Percentiles rank a stretch among this genome's conserved stretches.
Conservation (phyloP, 2,888 invertebrate genomes). For the Drosophila nr. fundita region DNA sequence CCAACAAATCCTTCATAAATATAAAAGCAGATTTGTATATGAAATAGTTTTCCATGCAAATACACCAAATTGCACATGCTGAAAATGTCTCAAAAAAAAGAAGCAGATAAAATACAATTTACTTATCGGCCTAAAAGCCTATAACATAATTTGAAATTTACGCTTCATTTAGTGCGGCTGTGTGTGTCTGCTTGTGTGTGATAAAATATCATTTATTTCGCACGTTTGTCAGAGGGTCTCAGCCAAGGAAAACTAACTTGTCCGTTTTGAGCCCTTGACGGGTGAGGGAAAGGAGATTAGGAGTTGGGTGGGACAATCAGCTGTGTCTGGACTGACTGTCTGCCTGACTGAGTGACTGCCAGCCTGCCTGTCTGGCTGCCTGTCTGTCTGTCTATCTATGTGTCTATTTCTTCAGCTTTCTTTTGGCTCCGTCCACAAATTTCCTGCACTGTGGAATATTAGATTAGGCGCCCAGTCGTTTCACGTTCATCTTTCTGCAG, state of each 20-base stretch:
- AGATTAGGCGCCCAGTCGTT: conserved; percentile 66
- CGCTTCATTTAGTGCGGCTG: conserved; percentile 60
- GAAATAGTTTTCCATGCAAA: conserved; percentile 31
- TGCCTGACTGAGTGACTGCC: neutral
- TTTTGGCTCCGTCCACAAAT: conserved; percentile 59
- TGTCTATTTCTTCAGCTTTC: conserved; percentile 28
- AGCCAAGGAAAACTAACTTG: conserved; percentile 51
- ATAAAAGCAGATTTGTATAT: conserved; percentile 14
- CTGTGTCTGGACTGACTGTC: conserved; percentile 38
- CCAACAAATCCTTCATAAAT: conserved; percentile 20
- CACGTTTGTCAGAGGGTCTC: conserved; percentile 51
- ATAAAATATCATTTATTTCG: conserved; percentile 70
- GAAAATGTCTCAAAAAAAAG: conserved; percentile 30
- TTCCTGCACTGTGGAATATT: conserved; percentile 72
- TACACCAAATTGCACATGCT: conserved; percentile 30
- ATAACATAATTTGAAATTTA: conserved; percentile 72
- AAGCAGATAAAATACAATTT: conserved; percentile 53
- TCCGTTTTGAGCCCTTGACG: conserved; percentile 29
- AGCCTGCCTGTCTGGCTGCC: neutral
- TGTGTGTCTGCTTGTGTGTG: conserved; percentile 28
- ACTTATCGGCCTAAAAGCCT: conserved; percentile 68
- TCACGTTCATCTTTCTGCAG: conserved; percentile 32
- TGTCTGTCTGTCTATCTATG: conserved; percentile 13
- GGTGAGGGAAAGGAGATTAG: neutral
- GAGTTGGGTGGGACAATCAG: conserved; percentile 44